phyloP scores from a whole-genome alignment of 1,140 invertebrate genomes.

The Cotesia glomerata region DNA sequence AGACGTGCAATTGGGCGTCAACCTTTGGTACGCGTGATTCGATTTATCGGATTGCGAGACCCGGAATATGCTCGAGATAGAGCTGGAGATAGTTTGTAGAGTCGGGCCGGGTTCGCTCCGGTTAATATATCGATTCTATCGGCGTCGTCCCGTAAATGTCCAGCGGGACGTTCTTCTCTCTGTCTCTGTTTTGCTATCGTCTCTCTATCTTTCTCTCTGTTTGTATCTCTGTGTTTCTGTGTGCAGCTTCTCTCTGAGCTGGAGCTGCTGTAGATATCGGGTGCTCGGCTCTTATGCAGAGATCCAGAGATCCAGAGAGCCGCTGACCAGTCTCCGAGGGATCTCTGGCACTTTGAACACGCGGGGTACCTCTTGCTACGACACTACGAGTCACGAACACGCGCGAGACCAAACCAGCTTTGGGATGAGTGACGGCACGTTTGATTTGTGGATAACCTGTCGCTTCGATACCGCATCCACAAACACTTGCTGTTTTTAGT shows the following conservation, averaged over 20 bases:
- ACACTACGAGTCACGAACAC: slow-evolving; percentile 28
- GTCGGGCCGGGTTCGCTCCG: neutral
- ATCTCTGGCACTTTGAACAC: neutral
- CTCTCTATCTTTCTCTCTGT: neutral
- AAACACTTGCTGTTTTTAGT: neutral
- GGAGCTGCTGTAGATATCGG: too few species aligned
- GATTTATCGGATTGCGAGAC: slow-evolving; percentile 50
- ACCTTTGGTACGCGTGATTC: slow-evolving; percentile 50
- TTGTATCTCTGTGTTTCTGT: too few species aligned
- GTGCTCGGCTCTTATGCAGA: too few species aligned
- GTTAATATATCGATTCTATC: neutral
- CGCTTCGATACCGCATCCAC: slow-evolving; percentile 16
- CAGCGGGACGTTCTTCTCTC: neutral
- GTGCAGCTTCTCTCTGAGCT: too few species aligned
- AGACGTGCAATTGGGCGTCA: slow-evolving; percentile 57
- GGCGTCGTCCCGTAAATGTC: neutral
- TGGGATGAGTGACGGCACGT: slow-evolving; percentile 16
- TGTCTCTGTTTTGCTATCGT: neutral
- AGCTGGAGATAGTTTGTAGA: too few species aligned
- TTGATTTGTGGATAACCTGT: slow-evolving; percentile 30
- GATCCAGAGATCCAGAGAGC: too few species aligned
- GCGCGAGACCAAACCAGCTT: slow-evolving; percentile 26
- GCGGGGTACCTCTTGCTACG: neutral
- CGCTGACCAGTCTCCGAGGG: slow-evolving; percentile 13
- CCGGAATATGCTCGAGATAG: neutral